These are phyloP conservation scores for Chloroceryle aenea DNA, from an alignment of 2,113 vertebrate genomes.

Conservation along the genomic window DNA sequence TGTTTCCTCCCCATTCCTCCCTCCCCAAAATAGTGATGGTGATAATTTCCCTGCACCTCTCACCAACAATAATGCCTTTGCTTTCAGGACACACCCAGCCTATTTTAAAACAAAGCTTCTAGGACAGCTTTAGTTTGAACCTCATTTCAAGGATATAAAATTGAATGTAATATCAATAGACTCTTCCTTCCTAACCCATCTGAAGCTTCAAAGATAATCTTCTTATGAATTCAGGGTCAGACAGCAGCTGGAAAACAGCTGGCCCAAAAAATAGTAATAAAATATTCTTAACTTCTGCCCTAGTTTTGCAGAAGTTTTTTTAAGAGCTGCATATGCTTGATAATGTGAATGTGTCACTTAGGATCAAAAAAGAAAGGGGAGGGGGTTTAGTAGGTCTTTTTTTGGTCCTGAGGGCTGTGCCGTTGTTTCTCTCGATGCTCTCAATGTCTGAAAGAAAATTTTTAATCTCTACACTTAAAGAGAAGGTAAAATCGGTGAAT, in stretches of 20 bases:
- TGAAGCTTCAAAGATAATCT: constrained; percentile 7
- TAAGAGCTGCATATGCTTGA: background rate
- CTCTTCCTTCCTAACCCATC: background rate
- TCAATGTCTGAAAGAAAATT: background rate
- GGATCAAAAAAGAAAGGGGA: background rate
- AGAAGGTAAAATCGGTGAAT: background rate
- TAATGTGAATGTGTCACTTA: background rate
- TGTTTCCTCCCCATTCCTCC: background rate
- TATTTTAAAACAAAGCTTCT: background rate
- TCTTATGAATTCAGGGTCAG: constrained; percentile 27
- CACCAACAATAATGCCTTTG: fast-evolving
- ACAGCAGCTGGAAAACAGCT: background rate
- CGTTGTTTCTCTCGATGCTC: background rate
- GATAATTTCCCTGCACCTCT: background rate
- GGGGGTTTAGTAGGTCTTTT: background rate
- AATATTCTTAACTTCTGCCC: background rate
- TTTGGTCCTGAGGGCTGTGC: too few species aligned
- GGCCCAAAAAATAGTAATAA: background rate
- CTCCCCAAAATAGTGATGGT: background rate
- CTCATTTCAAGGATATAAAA: background rate
- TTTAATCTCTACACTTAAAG: background rate
- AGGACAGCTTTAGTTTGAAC: background rate
- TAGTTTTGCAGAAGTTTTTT: background rate
- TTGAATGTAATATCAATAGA: background rate
- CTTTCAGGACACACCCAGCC: background rate